These are phyloP conservation scores for Dermochelys coriacea DNA, from an alignment of 2,797 vertebrate genomes.

Conservation along the genomic window DNA sequence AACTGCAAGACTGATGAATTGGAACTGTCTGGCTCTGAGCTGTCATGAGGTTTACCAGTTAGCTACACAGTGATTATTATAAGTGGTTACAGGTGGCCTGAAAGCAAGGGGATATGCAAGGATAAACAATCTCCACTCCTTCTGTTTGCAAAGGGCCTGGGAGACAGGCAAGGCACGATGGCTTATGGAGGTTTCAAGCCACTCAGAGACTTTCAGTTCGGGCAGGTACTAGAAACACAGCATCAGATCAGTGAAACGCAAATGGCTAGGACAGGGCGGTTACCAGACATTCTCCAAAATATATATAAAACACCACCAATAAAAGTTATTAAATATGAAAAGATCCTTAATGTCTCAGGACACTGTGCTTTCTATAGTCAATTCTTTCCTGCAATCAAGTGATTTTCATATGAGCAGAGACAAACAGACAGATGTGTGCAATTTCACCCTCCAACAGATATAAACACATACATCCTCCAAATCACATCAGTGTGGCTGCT, in stretches of 20 bases:
- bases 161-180: conserved; percentile 65
- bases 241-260: background rate
- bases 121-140: background rate
- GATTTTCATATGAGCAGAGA: background rate
- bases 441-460: background rate
- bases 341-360: background rate
- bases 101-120: conserved; percentile 29
- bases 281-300: background rate
- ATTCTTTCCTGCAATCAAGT: background rate
- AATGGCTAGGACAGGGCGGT: background rate
- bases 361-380: background rate
- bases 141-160: conserved; percentile 21
- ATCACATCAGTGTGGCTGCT: background rate
- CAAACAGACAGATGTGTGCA: background rate
- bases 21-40: conserved; percentile 16
- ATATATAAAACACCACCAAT: background rate
- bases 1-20: conserved; percentile 31
- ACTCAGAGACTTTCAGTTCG: background rate
- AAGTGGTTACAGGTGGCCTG: background rate
- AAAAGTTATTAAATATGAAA: background rate
- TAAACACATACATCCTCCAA: background rate
- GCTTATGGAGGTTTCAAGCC: conserved; percentile 27
- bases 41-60: background rate
- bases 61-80: background rate
- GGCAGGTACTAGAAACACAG: conserved; percentile 38